A percentile compares a stretch with the other conserved stretches of the same genome.
These are phyloP conservation scores for Aelia acuminata DNA, from an alignment of 2,888 invertebrate genomes.

Conservation along the genomic window DNA sequence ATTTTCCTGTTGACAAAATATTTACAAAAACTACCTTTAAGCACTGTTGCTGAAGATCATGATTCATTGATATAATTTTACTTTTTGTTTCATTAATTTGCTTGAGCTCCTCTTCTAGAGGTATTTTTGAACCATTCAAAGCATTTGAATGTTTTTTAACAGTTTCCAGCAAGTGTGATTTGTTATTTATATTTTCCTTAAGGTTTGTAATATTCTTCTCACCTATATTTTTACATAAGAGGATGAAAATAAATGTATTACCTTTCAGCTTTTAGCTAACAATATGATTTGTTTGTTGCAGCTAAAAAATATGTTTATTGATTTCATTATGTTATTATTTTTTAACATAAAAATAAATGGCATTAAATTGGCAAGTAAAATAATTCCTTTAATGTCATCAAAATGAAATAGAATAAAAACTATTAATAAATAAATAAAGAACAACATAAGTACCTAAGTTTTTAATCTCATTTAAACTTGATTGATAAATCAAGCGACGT, in stretches of 20 bases:
- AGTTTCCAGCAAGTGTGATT: not conserved
- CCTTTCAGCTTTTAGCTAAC: not conserved
- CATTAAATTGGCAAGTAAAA: not conserved
- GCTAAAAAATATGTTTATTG: too few species aligned
- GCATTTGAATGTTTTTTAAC: slow-evolving; percentile 7
- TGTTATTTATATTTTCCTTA: not conserved
- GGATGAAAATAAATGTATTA: not conserved
- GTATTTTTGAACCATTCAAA: not conserved
- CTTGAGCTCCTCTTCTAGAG: not conserved
- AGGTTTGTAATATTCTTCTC: slow-evolving; percentile 8
- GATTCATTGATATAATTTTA: not conserved
- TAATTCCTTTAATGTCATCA: not conserved
- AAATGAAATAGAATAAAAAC: not conserved
- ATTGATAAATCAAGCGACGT: slow-evolving; percentile 51
- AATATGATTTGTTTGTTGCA: too few species aligned
- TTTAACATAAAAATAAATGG: not conserved
- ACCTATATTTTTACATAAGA: not conserved
- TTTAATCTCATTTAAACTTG: slow-evolving; percentile 18
- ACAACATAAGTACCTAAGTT: not conserved
- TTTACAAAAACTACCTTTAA: not conserved
- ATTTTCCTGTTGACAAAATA: not conserved
- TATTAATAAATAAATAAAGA: not conserved
- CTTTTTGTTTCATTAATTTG: not conserved
- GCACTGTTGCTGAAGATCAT: not conserved
- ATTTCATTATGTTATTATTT: not conserved